These are phyloP conservation scores for Epicauta chinensis DNA, from an alignment of 1,140 invertebrate genomes.

Conservation along the genomic window DNA sequence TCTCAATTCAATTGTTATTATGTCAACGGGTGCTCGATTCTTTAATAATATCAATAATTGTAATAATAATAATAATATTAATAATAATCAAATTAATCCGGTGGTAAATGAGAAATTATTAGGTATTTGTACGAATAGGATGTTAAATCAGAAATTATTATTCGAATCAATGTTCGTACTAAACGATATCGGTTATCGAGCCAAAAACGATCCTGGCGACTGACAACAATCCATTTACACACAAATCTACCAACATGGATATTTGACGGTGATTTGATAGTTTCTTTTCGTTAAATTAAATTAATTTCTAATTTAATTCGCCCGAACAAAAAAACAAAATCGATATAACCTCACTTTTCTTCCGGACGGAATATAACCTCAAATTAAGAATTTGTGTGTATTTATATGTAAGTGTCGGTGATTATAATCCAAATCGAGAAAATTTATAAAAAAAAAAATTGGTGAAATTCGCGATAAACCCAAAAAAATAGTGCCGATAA, in stretches of 20 bases:
- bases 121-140: conserved; percentile 37
- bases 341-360: too few relatives aligned
- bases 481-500: too few relatives aligned
- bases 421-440: too few relatives aligned
- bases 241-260: conserved; percentile 24
- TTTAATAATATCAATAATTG: conserved; percentile 6
- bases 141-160: conserved; percentile 28
- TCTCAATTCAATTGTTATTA: conserved; percentile 2
- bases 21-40: not conserved
- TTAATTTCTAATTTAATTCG: too few relatives aligned
- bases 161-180: conserved; percentile 28
- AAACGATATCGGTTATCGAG: conserved; percentile 35
- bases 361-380: too few relatives aligned
- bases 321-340: too few relatives aligned
- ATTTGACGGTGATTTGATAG: conserved; percentile 38
- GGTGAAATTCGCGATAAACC: too few relatives aligned
- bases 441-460: too few relatives aligned
- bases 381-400: too few relatives aligned
- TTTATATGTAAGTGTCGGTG: too few relatives aligned
- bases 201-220: conserved; percentile 41
- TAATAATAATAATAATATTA: too few relatives aligned
- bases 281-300: not conserved
- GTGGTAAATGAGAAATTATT: conserved; percentile 32
- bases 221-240: conserved; percentile 27
- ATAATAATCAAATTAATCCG: conserved; percentile 10